Evolutionary conservation across 2,797 vertebrate genomes (phyloP), one percentile per base, ranked within the genome.

Genomic region (Anabas testudineus): DNA sequence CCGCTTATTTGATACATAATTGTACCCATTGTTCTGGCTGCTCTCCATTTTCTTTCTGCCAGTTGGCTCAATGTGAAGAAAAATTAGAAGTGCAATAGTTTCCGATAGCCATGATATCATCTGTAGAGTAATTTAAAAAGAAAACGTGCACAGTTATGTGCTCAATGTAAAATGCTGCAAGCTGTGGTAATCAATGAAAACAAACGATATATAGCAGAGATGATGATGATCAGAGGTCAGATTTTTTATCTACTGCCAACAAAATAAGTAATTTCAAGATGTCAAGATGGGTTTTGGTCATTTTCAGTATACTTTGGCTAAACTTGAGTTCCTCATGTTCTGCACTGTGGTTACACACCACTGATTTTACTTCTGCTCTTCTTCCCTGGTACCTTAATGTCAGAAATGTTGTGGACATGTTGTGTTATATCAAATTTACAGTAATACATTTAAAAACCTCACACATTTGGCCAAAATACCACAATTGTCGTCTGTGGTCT

Each of bases 41-140:
- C 51, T 67, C 30, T 46, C 42, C 39, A 39, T 36, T 12, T 37
- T 70, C 46, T 69, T n/a, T 28, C 37, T 72, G 64, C 71, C 75
- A 78, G 41, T 55, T 77, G 69, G 67, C 70, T 63, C 45, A 24
- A 60, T 78, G 74, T 80, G 78, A 76, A 53, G 9, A 56, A 48
- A 80, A 74, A 85, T 81, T 62, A 65, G 54, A 67, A 15, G 16
- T 48, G 59, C 28, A 80, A 64, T 30, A 37, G 30, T 83, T 87
- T 83, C 65, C 62, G 59, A 43, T 49, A 63, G 66, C 39, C 63
- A 32, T 73, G 68, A 71, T 76, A 64, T 80, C 56, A 83, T 74
- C 48, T 49, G 49, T 54, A 12, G 51, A 49, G 37, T 61, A 51
- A 67, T 73, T 80, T 49, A 16, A 64, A 81, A 78, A 63, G 67